Base-by-base conservation (phyloP, 2,888 invertebrate species). In the Orthosia incerta region DNA sequence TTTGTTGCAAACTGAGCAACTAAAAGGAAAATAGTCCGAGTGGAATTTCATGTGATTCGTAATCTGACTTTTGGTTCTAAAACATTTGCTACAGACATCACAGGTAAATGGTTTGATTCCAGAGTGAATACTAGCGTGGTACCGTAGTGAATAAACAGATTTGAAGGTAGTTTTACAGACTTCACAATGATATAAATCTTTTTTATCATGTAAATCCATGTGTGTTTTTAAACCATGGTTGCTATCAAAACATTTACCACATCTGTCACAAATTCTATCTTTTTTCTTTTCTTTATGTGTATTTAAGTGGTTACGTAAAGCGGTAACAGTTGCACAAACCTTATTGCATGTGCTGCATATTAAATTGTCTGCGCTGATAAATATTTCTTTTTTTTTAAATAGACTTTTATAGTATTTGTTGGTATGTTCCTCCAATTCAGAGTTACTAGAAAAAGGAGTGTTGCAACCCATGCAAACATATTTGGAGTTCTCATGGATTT, bases 1-100 rank as follows among this genome's bases (percentile, higher is more conserved):
- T 92, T 98, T 98, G 4, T 97, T 97, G 85, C 98, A 98, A 89
- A 97, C 97, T 86, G 97, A 97, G 87, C 98, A 98, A 13, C 97
- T 95, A 86, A 97, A 97, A 0, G 98, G 98, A 96, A 97, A 97
- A 16, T 97, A 97, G 5, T 98, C 98, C 0, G 97, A 97, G 84
- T 98, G 98, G 56, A 97, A 97, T 66, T 97, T 96, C 77, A 97
- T 97, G 89, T 98, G 98, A 62, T 97, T 97, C 15, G 50, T 96
- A 95, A 98, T 92, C 20, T 91, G 89, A 9, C 82, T 88, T 48
- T 87, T 85, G 0, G 90, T 74, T 15, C 92, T 81, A 70, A 93
- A 94, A 20, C 87, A 82, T 45, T 88, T 86, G 0, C 90, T 91
- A 31, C 94, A 94, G 65, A 91, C 86, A 5, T 90, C 89, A 73